Conservation (phyloP, 53 echinoderm and acorn worm genomes). For the Paelopatides confundens region DNA sequence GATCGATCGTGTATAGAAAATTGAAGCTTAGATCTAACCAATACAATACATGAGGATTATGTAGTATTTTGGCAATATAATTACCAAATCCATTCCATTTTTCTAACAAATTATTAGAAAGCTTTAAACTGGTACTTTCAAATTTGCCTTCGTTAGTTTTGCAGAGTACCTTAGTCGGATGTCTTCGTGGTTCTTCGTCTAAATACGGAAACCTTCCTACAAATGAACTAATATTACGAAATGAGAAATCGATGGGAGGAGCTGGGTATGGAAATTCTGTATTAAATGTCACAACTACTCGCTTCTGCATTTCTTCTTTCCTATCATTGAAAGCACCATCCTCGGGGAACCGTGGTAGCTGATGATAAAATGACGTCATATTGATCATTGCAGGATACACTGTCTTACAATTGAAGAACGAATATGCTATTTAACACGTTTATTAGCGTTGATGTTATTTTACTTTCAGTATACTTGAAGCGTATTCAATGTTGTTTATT, state of each 20-base stretch:
- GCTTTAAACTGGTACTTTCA: constrained; percentile 73
- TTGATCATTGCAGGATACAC: too few relatives aligned
- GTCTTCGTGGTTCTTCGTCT: constrained; percentile 61
- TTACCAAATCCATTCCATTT: constrained; percentile 78
- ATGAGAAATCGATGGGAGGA: constrained; percentile 87
- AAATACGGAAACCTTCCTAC: constrained; percentile 55
- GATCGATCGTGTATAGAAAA: constrained; percentile 75
- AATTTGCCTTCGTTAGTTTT: constrained; percentile 75
- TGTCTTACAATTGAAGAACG: too few relatives aligned
- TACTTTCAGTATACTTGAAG: too few relatives aligned
- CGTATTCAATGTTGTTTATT: too few relatives aligned
- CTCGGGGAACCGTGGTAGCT: constrained; percentile 57
- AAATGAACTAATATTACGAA: constrained; percentile 75
- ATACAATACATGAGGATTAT: constrained; percentile 68
- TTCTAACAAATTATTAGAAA: constrained; percentile 88
- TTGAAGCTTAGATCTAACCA: constrained; percentile 96
- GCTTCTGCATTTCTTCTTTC: constrained; percentile 26
- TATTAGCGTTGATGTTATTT: too few relatives aligned
- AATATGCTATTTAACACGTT: too few relatives aligned
- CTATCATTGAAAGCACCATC: constrained; percentile 15
- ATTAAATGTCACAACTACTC: constrained; percentile 49
- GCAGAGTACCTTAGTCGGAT: constrained; percentile 47
- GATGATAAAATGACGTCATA: constrained; percentile 73
- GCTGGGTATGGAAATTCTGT: constrained; percentile 72
- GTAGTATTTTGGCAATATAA: constrained; percentile 62